phyloP scores from a whole-genome alignment of 2,797 vertebrate genomes.

The Champsocephalus gunnari region DNA sequence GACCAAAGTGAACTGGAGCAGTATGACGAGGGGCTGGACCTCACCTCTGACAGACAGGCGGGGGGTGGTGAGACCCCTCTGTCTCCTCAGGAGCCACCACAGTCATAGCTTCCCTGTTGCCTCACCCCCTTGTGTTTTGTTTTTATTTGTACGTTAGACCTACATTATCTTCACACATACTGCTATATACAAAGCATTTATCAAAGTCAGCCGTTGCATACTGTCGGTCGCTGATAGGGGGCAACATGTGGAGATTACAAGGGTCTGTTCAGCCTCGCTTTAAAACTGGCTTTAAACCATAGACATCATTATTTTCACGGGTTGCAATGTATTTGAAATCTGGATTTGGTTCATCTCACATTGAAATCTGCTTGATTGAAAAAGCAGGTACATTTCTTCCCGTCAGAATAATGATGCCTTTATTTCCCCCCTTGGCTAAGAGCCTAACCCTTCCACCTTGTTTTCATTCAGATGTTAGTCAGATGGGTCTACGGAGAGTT shows the following conservation, averaged over 20 bases:
- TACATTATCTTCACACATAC: conserved; percentile 60
- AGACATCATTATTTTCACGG: not conserved
- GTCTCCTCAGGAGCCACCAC: conserved; percentile 68
- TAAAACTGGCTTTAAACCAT: not conserved
- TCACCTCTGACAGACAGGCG: conserved; percentile 76
- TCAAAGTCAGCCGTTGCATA: conserved; percentile 54
- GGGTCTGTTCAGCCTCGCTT: conserved; percentile 29
- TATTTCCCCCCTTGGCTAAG: conserved; percentile 10
- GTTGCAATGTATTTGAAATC: not conserved
- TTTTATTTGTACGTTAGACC: conserved; percentile 78
- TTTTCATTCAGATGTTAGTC: conserved; percentile 38
- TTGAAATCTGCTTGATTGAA: not conserved
- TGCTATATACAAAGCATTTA: conserved; percentile 65
- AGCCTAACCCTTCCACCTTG: conserved; percentile 21
- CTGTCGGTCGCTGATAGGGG: conserved; percentile 35
- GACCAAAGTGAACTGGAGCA: conserved; percentile 99
- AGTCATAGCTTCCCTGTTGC: conserved; percentile 78
- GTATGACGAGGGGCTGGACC: conserved; percentile 88
- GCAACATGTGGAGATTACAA: conserved; percentile 46
- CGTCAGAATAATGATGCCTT: conserved; percentile 35
- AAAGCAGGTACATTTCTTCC: not conserved
- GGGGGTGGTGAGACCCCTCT: conserved; percentile 61
- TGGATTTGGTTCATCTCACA: not conserved
- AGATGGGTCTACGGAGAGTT: conserved; percentile 39
- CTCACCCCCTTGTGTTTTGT: conserved; percentile 42